phyloP scores from a whole-genome alignment of 2,888 invertebrate species.

The Drosophila mulleri region DNA sequence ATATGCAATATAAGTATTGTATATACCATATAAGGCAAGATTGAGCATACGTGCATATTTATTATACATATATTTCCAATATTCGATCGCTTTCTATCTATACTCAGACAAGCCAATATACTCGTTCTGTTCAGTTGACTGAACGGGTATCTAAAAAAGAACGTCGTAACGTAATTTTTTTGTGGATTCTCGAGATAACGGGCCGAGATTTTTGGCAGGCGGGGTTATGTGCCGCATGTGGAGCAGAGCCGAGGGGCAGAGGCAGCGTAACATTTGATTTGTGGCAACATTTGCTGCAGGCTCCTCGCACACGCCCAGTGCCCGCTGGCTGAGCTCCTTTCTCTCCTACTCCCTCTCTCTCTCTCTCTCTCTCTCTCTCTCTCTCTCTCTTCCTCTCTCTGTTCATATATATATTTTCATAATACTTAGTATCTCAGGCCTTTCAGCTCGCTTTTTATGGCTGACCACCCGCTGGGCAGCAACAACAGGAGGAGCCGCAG shows the following conservation, averaged over 20 bases:
- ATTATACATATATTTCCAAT: not conserved
- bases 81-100: not conserved
- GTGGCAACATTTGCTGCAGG: conserved; percentile 74
- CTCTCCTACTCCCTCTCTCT: not conserved
- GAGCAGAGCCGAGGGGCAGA: not conserved
- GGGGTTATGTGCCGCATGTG: not conserved
- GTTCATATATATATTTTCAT: conserved; percentile 1
- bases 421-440: conserved; percentile 29
- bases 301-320: conserved; percentile 7
- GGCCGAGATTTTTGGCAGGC: conserved; percentile 54
- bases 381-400: not conserved
- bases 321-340: not conserved
- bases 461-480: conserved; percentile 46
- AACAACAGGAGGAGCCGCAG: not conserved
- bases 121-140: not conserved
- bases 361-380: not conserved
- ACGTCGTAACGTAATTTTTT: conserved; percentile 16
- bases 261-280: conserved; percentile 66
- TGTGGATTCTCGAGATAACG: conserved; percentile 57
- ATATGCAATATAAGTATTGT: not conserved
- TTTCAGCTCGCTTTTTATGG: conserved; percentile 39
- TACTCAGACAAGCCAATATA: not conserved
- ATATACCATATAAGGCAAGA: not conserved
- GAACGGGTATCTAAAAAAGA: not conserved
- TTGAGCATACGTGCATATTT: too few relatives aligned